These are phyloP conservation scores for Neolamprologus falcicula DNA, from an alignment of 2,113 vertebrate species.

Conservation along the genomic window DNA sequence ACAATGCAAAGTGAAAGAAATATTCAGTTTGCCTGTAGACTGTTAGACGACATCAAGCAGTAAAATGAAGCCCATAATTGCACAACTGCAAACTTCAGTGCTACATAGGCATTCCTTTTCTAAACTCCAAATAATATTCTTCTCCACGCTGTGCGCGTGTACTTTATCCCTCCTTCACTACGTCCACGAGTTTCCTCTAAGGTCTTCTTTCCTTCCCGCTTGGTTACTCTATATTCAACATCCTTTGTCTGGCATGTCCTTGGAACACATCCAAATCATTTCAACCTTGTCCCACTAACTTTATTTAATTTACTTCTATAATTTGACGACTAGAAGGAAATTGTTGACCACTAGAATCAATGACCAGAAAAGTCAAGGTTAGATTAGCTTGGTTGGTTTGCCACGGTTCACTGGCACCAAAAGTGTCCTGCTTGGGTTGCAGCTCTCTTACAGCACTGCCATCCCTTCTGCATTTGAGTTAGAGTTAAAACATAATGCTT, in stretches of 20 bases:
- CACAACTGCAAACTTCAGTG: not conserved
- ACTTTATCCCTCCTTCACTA: not conserved
- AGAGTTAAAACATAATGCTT: not conserved
- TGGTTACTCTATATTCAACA: not conserved
- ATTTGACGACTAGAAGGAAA: not conserved
- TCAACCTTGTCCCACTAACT: not conserved
- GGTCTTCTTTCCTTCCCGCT: not conserved
- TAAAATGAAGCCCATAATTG: not conserved
- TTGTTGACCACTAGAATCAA: not conserved
- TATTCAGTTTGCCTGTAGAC: not conserved
- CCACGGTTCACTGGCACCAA: not conserved
- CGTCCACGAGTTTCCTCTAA: not conserved
- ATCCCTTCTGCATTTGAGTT: not conserved
- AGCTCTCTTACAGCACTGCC: not conserved
- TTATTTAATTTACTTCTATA: not conserved
- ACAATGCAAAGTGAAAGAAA: not conserved
- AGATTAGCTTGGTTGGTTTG: not conserved
- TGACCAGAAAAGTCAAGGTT: not conserved
- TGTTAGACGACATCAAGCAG: rapidly evolving
- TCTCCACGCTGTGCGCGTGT: not conserved
- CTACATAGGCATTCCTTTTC: not conserved
- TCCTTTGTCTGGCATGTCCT: not conserved
- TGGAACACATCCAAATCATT: not conserved
- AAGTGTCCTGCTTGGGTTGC: not conserved
- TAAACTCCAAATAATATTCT: not conserved